These are phyloP conservation scores for Pachyseris speciosa DNA, from an alignment of 64 coral and sea anemone genomes.

Conservation along the genomic window DNA sequence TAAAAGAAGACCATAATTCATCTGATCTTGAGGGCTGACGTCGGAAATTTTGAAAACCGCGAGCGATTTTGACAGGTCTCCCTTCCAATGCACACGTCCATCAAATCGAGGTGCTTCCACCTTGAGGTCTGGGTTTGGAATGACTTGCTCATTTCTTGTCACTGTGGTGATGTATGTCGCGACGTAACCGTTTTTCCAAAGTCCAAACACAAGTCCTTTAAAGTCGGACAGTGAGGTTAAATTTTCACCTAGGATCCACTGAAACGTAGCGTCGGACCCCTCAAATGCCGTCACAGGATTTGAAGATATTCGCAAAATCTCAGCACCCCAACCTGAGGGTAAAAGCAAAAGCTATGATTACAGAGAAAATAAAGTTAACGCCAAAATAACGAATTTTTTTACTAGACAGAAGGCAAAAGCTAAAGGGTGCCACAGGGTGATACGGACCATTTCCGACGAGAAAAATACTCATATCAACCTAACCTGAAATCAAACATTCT, in stretches of 20 bases:
- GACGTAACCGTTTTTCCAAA: not conserved
- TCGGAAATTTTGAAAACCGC: conserved; percentile 1
- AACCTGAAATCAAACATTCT: no score
- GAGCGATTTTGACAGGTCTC: not conserved
- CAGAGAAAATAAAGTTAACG: no score
- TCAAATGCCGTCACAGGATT: no score
- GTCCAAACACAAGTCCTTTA: not conserved
- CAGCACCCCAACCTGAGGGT: no score
- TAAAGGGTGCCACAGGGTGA: no score
- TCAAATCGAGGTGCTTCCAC: not conserved
- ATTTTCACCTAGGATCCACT: not conserved
- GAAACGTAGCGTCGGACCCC: not conserved
- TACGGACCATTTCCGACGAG: no score
- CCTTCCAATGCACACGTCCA: not conserved
- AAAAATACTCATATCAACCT: no score
- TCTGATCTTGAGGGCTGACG: not conserved
- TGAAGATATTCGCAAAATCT: no score
- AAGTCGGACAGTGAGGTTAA: not conserved
- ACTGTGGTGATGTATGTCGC: not conserved
- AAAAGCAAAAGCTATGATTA: no score
- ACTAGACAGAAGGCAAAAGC: no score
- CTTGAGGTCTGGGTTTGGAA: not conserved
- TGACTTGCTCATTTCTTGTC: not conserved
- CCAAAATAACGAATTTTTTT: no score
- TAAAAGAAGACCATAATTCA: not conserved